phyloP scores from a whole-genome alignment of 2,113 vertebrate species.

The Toxostoma redivivum region DNA sequence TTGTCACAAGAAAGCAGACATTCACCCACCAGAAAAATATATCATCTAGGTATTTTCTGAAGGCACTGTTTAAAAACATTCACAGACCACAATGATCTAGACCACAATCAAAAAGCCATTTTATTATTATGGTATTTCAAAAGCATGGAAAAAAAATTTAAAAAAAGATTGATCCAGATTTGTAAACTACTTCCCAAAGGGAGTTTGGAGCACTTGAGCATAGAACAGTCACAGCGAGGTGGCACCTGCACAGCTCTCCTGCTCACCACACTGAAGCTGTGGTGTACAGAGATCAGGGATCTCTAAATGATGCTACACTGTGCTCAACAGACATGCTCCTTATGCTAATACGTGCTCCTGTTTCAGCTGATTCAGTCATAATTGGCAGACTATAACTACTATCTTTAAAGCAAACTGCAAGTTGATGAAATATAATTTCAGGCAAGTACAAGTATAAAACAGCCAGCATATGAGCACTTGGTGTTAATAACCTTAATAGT shows the following conservation, averaged over 20 bases:
- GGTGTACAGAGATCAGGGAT: not conserved
- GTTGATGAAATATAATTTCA: constrained; percentile 35
- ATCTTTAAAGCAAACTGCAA: not conserved
- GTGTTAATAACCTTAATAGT: not conserved
- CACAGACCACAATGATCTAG: not conserved
- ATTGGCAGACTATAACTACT: not conserved
- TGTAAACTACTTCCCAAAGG: not conserved
- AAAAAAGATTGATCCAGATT: not conserved
- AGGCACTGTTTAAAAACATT: not conserved
- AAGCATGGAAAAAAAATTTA: not conserved
- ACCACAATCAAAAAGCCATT: not conserved
- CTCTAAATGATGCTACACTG: not conserved
- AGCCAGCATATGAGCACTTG: not conserved
- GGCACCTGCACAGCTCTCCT: not conserved
- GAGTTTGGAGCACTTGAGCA: not conserved
- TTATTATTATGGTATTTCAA: not conserved
- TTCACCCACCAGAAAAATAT: not conserved
- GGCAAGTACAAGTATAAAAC: not conserved
- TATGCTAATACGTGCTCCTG: not conserved
- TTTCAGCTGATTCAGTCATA: not conserved
- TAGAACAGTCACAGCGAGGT: not conserved
- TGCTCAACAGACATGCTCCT: not conserved
- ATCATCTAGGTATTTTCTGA: not conserved
- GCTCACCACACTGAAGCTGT: not conserved
- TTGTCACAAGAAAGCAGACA: not conserved